Base-by-base conservation (phyloP, 2,797 vertebrate genomes). In the Tamandua tetradactyla region DNA sequence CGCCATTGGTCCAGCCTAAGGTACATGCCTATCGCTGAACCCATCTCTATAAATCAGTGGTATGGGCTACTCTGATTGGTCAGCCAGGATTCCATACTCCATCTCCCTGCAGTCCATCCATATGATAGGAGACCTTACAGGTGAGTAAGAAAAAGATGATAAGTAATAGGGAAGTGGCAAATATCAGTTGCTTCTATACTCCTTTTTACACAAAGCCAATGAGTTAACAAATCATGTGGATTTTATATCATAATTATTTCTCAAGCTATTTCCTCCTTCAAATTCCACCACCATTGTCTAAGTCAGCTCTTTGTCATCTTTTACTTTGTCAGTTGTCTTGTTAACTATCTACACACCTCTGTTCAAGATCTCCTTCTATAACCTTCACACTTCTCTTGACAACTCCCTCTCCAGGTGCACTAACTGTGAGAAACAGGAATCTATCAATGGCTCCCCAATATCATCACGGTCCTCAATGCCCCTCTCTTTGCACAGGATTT, bases 21-120 rank as follows among this genome's bases (percentile, higher is more conserved):
- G 5, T 1, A 47, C 0, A 1, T 2, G 55, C 4, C 7, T 42
- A 20, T 32, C 17, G 20, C 4, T 32, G 8, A 87, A 12, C 10
- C 14, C 42, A 23, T 25, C 40, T 42, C 69, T 72, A 27, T 30
- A 72, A 72, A 42, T 72, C 64, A 91, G 42, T 2, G 37, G 59
- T 14, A 9, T 20, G 14, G 27, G 9, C 1, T 37, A 1, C 22
- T 84, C 17, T 42, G 47, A 35, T 7, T n/a, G 9, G 2, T 55
- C 55, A 72, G n/a, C 7, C 27, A 62, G 32, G 35, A 66, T 64
- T 74, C 5, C 3, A 3, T 30, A 9, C 14, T 40, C 40, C 2
- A n/a, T 4, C 3, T 49, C 0, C 0, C 2, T 0, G 1, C 10
- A 15, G 18, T 62, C 32, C 49, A 3, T 30, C 57, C 40, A 22